Percentiles rank a stretch among this genome's conserved stretches.
Evolutionary conservation across 2,888 invertebrate genomes (phyloP).

Genomic region (Tetanocera ferruginea): DNA sequence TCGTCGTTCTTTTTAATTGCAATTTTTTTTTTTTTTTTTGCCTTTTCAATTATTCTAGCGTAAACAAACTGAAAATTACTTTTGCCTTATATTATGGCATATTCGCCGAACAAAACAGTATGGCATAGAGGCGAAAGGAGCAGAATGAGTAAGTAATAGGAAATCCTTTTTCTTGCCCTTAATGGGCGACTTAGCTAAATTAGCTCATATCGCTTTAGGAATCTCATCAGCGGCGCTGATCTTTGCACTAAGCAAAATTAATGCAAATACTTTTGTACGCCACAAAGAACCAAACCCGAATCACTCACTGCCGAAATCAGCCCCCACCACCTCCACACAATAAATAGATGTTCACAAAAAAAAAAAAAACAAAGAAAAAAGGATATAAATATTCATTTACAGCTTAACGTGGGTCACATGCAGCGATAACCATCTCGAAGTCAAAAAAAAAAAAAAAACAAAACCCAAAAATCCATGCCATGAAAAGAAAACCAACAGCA

Average conservation of each 20-base stretch:
- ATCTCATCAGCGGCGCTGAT: conserved; percentile 20
- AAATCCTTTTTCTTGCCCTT: neutral
- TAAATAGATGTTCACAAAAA: neutral
- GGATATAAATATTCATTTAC: conserved; percentile 14
- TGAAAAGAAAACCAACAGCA: neutral
- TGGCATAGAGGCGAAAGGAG: neutral
- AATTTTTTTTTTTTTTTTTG: neutral
- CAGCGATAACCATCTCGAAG: neutral
- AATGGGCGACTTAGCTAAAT: conserved; percentile 22
- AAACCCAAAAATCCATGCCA: neutral
- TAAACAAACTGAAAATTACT: conserved; percentile 28
- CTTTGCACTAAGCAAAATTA: conserved; percentile 36
- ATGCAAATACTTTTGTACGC: conserved; percentile 24
- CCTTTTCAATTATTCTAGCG: conserved; percentile 18
- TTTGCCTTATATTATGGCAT: conserved; percentile 3
- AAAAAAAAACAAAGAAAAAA: neutral
- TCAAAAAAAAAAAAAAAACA: neutral
- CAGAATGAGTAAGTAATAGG: neutral
- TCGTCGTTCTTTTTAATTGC: neutral
- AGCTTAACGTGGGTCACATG: neutral
- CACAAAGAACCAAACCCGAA: neutral
- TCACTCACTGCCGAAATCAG: neutral
- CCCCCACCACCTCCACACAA: neutral
- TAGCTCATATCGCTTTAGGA: conserved; percentile 29
- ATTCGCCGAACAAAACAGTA: neutral